Conservation (phyloP, 2,797 vertebrate species). For the Notolepis coatsorum region DNA sequence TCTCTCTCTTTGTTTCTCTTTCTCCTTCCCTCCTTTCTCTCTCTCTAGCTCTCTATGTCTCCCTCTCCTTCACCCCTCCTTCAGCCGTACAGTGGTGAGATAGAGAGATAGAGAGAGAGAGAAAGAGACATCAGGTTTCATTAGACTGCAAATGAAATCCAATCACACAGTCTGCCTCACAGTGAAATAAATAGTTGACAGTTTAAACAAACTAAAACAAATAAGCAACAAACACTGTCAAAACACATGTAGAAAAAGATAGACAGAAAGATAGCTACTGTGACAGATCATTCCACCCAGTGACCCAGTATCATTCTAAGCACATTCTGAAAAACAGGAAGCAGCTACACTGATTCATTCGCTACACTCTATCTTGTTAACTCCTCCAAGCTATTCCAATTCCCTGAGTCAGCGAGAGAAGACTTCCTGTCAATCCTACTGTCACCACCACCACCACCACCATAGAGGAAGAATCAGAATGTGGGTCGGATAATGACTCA, state of each 20-base stretch:
- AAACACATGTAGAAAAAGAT: too few relatives aligned
- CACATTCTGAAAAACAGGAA: conserved; percentile 11
- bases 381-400: conserved; percentile 29
- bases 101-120: too few relatives aligned
- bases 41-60: conserved; percentile 4
- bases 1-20: background rate
- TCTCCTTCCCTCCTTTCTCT: conserved; percentile 1
- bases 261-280: too few relatives aligned
- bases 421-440: conserved; percentile 59
- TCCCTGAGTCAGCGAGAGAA: conserved; percentile 67
- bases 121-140: conserved; percentile 59
- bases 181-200: conserved; percentile 30
- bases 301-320: too few relatives aligned
- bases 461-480: conserved; percentile 32
- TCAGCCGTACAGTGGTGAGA: conserved; percentile 23
- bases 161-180: conserved; percentile 31
- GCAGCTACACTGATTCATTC: conserved; percentile 10
- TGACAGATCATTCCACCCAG: too few relatives aligned
- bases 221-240: too few relatives aligned
- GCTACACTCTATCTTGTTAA: conserved; percentile 23
- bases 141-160: conserved; percentile 52
- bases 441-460: background rate
- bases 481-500: conserved; percentile 68
- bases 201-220: too few relatives aligned
- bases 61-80: conserved; percentile 10